Base-by-base conservation (phyloP, 2,888 invertebrate genomes). In the Crossocerus cetratus region DNA sequence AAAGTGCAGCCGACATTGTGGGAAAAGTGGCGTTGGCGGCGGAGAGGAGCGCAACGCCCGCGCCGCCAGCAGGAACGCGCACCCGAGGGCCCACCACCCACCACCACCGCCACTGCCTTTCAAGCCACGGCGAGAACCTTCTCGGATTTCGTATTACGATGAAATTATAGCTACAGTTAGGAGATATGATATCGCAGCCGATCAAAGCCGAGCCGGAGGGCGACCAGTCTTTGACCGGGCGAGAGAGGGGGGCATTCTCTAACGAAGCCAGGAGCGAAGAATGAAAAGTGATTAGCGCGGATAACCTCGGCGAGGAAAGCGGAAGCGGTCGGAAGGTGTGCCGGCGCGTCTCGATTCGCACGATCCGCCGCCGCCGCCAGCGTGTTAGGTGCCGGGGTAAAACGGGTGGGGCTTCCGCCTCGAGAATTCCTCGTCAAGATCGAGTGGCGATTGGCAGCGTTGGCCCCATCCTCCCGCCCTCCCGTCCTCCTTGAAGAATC, bases 371-470 rank as follows among this genome's bases (percentile, higher is more conserved):
- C n/a, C n/a, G n/a, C n/a, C n/a, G n/a, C n/a, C n/a, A n/a, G 61
- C 69, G 74, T 76, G 69, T 69, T 72, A 62, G 70, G 77, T 79
- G n/a, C n/a, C n/a, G n/a, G 81, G 81, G 81, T 83, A 82, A 76
- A 83, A 82, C 80, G 76, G 78, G 82, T 76, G 76, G 72, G 77
- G 82, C 71, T 83, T 83, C 82, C 82, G 82, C 65, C 71, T 70
- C 66, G 68, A 68, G 78, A 81, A 74, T 66, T 60, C 65, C 58
- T 72, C 78, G 76, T 32, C 32, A 32, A 32, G 23, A 32, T 32
- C 23, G 23, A 32, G 3, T 32, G 4, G 23, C 0, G 23, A 8
- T 5, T 32, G 32, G 32, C 32, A 32, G 11, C 32, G 11, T 32
- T 11, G 11, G 1, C 32, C 8, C 5, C 5, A 8, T 32, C 32